Conservation (phyloP, 2,888 invertebrate species). For the Torymus texanus region DNA sequence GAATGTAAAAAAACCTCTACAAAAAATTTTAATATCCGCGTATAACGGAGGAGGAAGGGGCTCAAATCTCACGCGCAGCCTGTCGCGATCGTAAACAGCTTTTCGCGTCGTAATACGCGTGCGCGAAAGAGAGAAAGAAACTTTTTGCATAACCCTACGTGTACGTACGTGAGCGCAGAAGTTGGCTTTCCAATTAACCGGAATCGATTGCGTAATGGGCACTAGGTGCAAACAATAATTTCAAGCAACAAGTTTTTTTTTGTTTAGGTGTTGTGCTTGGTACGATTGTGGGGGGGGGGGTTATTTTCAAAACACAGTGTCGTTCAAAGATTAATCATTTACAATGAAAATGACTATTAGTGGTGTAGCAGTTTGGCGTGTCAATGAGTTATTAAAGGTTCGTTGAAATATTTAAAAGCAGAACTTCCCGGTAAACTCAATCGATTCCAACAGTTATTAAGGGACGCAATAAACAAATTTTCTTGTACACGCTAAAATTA, state of each 20-base stretch:
- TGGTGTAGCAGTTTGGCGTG: too few species aligned
- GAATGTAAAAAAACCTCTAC: too few species aligned
- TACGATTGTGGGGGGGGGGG: too few species aligned
- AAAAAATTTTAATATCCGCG: constrained; percentile 41
- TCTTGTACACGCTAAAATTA: too few species aligned
- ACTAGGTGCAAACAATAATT: constrained; percentile 41
- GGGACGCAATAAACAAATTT: too few species aligned
- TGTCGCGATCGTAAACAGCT: constrained; percentile 73
- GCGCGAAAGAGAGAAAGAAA: constrained; percentile 39
- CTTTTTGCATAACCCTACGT: constrained; percentile 57
- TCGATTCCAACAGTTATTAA: too few species aligned
- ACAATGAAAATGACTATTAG: too few species aligned
- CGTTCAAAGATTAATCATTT: too few species aligned
- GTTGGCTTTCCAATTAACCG: constrained; percentile 70
- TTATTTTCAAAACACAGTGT: too few species aligned
- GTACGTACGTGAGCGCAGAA: constrained; percentile 17
- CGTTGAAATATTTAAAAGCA: too few species aligned
- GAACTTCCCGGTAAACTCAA: too few species aligned
- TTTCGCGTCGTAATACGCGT: constrained; percentile 59
- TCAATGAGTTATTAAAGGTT: too few species aligned
- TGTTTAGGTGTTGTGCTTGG: background rate
- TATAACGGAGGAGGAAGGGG: background rate
- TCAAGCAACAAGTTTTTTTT: constrained; percentile 39
- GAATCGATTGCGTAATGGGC: constrained; percentile 71
- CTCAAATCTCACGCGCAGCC: constrained; percentile 55